These are phyloP conservation scores for Podarcis raffonei DNA, from an alignment of 2,113 vertebrate genomes.

Conservation along the genomic window DNA sequence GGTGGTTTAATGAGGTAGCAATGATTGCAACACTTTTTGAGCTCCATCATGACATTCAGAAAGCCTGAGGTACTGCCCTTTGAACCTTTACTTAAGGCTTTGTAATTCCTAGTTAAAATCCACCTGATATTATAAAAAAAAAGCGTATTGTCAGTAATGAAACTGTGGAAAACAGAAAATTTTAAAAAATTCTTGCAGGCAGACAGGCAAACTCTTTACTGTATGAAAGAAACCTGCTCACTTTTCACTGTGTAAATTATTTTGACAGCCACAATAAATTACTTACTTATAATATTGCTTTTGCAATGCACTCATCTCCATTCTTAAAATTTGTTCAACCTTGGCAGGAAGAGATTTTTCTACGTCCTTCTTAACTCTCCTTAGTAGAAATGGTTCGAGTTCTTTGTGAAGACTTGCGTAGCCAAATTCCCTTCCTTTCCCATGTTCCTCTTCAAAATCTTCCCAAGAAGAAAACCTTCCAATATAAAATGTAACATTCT, in stretches of 20 bases:
- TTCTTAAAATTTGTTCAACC: conserved; percentile 96
- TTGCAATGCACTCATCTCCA: conserved; percentile 98
- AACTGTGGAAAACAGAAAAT: not conserved
- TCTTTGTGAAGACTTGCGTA: conserved; percentile 98
- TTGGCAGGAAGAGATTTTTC: conserved; percentile 98
- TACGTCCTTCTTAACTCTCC: conserved; percentile 97
- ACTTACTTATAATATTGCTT: conserved; percentile 99
- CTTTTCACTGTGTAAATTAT: not conserved
- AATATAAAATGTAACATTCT: conserved; percentile 5
- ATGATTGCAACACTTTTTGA: conserved; percentile 99
- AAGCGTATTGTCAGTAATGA: not conserved
- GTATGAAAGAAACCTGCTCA: not conserved
- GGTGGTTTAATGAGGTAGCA: conserved; percentile 99
- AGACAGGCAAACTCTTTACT: not conserved
- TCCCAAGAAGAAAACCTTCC: conserved; percentile 97
- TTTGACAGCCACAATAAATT: not conserved
- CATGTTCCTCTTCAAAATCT: conserved; percentile 96
- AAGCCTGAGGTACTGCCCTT: conserved; percentile 99
- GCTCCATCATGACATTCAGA: conserved; percentile 99
- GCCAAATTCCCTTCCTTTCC: conserved; percentile 94
- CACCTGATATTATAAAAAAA: conserved; percentile 78
- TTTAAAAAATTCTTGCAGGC: not conserved
- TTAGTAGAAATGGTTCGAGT: conserved; percentile 94
- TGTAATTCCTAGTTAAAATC: conserved; percentile 99
- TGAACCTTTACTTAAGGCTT: conserved; percentile 97